Conservation (phyloP, 2,113 vertebrate genomes). For the Maccullochella peelii region DNA sequence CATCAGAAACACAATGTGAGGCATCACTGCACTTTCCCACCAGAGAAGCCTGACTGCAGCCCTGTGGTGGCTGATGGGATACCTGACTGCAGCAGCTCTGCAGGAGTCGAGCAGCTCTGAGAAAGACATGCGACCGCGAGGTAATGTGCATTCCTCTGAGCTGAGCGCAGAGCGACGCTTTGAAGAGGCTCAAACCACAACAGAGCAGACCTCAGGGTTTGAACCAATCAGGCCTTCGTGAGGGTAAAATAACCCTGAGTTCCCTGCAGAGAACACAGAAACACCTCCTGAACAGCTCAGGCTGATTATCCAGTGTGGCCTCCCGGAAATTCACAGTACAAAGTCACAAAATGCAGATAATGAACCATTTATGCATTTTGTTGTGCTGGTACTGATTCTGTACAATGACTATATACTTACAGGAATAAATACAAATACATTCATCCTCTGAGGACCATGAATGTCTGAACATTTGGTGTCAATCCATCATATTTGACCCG, state of each 20-base stretch:
- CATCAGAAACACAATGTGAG: neutral
- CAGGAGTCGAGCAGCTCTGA: constrained; percentile 39
- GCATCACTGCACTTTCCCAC: constrained; percentile 4
- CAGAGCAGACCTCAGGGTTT: constrained; percentile 48
- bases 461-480: too few relatives aligned
- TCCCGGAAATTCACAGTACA: neutral
- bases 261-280: constrained; percentile 39
- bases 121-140: neutral
- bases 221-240: constrained; percentile 47
- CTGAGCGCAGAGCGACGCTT: constrained; percentile 55
- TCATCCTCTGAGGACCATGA: too few relatives aligned
- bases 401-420: too few relatives aligned
- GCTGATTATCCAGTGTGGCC: constrained; percentile 1
- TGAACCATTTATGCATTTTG: neutral
- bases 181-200: constrained; percentile 66
- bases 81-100: constrained; percentile 44
- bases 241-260: constrained; percentile 33
- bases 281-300: constrained; percentile 34
- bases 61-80: constrained; percentile 44
- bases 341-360: neutral
- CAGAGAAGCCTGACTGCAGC: neutral
- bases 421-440: too few relatives aligned
- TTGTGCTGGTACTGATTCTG: neutral
- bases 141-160: constrained; percentile 69
- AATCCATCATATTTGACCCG: too few relatives aligned